Evolutionary conservation across 2,888 invertebrate species (phyloP).

Genomic region (Autographa pulchrina): DNA sequence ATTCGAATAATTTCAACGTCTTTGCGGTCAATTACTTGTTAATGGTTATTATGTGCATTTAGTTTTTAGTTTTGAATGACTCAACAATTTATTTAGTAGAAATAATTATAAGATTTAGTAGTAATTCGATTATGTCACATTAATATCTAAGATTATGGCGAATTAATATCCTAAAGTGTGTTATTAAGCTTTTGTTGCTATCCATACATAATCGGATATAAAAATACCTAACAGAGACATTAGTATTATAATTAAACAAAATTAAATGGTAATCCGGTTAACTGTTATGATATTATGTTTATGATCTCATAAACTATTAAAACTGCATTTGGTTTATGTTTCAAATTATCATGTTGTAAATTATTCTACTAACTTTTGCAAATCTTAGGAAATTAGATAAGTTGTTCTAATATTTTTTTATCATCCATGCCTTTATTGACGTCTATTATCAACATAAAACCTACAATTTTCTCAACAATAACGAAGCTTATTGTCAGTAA

Average conservation of each 20-base stretch:
- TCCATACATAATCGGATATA: constrained; percentile 52
- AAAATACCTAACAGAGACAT: constrained; percentile 49
- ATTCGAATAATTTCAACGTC: neutral
- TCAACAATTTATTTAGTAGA: neutral
- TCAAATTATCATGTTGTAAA: neutral
- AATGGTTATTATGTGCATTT: neutral
- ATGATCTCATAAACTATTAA: constrained; percentile 44
- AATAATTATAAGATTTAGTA: neutral
- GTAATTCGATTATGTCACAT: neutral
- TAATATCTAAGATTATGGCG: neutral
- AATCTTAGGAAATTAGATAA: too few species aligned
- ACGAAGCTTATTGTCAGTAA: too few species aligned
- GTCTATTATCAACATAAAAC: too few species aligned
- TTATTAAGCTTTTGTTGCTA: constrained; percentile 18
- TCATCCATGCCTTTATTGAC: too few species aligned
- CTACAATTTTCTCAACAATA: too few species aligned
- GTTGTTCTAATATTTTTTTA: too few species aligned
- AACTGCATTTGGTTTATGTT: constrained; percentile 24
- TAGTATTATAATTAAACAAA: constrained; percentile 45
- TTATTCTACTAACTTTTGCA: neutral
- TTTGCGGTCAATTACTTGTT: neutral
- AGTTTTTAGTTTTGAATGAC: neutral
- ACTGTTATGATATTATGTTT: constrained; percentile 45
- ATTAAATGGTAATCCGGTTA: constrained; percentile 53
- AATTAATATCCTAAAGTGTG: too few species aligned